Percentiles rank a stretch among this genome's conserved stretches.
Evolutionary conservation across 2,113 vertebrate species (phyloP).

Genomic region (Trematocara nigrifrons): DNA sequence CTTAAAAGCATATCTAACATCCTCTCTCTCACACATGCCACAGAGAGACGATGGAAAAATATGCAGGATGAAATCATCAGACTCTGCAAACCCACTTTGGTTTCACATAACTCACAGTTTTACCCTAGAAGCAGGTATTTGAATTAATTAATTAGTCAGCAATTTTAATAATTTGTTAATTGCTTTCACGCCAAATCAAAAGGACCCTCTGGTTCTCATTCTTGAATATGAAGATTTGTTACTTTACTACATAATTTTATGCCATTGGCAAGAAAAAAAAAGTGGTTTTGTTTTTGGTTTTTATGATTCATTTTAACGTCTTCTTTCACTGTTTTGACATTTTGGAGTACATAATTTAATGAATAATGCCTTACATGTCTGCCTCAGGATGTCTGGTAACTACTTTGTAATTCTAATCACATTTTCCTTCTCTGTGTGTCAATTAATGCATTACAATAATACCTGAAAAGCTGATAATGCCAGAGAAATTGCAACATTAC

Average conservation of each 20-base stretch:
- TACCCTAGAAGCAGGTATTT: neutral
- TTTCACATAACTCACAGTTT: neutral
- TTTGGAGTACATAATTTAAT: neutral
- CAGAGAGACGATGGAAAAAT: neutral
- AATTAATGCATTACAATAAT: neutral
- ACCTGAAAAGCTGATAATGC: neutral
- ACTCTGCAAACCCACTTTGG: neutral
- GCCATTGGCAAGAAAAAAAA: neutral
- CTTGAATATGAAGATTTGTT: neutral
- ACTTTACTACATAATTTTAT: neutral
- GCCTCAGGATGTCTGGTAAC: neutral
- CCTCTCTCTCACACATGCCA: neutral
- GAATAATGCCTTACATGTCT: neutral
- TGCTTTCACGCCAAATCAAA: neutral
- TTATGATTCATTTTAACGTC: neutral
- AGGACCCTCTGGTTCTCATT: neutral
- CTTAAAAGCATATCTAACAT: constrained; percentile 1
- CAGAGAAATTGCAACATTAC: neutral
- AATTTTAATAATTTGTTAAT: neutral
- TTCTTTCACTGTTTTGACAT: neutral
- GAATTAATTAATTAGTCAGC: neutral
- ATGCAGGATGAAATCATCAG: neutral
- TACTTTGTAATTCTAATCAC: neutral
- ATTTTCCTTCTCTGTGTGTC: neutral
- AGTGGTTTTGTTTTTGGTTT: neutral